Conservation (phyloP, 2,888 invertebrate species). For the Andrena praecox region DNA sequence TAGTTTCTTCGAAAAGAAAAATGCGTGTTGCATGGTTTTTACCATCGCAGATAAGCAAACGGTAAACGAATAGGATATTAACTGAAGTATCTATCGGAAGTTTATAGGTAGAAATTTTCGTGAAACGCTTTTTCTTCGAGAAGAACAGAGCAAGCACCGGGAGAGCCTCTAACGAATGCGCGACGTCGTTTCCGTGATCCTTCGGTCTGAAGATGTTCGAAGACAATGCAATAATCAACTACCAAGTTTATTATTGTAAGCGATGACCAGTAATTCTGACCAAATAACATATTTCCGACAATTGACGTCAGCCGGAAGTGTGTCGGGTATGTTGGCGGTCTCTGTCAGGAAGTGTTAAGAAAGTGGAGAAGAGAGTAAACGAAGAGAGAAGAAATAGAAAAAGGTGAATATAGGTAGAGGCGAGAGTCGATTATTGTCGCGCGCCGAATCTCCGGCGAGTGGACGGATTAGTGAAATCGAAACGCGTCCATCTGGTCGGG, state of each 20-base stretch:
- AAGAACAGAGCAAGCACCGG: slow-evolving; percentile 51
- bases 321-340: slow-evolving; percentile 57
- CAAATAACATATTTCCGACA: slow-evolving; percentile 53
- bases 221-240: slow-evolving; percentile 19
- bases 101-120: background rate
- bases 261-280: slow-evolving; percentile 64
- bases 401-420: slow-evolving; percentile 16
- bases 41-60: background rate
- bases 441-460: slow-evolving; percentile 43
- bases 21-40: background rate
- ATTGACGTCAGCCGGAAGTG: slow-evolving; percentile 34
- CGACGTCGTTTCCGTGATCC: slow-evolving; percentile 23
- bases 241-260: slow-evolving; percentile 49
- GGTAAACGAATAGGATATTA: background rate
- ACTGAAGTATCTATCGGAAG: background rate
- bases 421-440: slow-evolving; percentile 61
- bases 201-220: slow-evolving; percentile 3
- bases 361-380: slow-evolving; percentile 40
- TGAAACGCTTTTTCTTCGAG: slow-evolving; percentile 4
- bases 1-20: background rate
- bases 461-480: slow-evolving; percentile 1
- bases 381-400: background rate
- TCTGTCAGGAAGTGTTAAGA: slow-evolving; percentile 38
- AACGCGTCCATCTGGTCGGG: slow-evolving; percentile 44
- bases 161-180: slow-evolving; percentile 45